Base-by-base conservation (phyloP, 2,888 invertebrate genomes). In the Parnassius apollo region DNA sequence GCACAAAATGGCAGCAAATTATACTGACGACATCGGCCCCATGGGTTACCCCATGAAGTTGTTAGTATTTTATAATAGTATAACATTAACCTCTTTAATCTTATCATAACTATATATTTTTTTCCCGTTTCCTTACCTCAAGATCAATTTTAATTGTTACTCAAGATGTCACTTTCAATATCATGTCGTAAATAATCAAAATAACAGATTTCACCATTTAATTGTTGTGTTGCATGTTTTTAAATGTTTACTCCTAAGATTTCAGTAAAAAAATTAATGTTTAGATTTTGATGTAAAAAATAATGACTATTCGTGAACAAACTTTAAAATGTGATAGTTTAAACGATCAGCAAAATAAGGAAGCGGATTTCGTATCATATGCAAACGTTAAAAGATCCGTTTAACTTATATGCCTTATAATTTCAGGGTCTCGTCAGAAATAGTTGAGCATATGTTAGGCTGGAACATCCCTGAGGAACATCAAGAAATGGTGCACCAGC, bases 381-480 rank as follows among this genome's bases (percentile, higher is more conserved):
- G 35, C 35, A 35, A 35, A 35, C 35, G 35, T 35, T 35, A 35
- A 35, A 35, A 35, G 35, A 35, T 7, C n/a, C n/a, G n/a, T 46
- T n/a, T 18, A 42, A 46, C n/a, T 52, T 4, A 12, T 45, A 42
- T 35, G 4, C 35, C 35, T 35, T 35, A 18, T 18, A 46, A 11
- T 48, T 51, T 11, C 74, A 91, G 91, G 88, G 86, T 91, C 9
- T 81, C 89, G 62, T 75, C 83, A 59, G 91, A 91, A 67, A 82
- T 90, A 9, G 81, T 85, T 53, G 87, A 90, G 46, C 88, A 91
- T 67, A 90, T 94, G 82, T 83, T 95, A 59, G 95, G 95, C 66
- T 95, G 94, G 93, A 94, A 95, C 80, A 93, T 94, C 64, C 95
- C 95, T 0, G 88, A 93, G 18, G 95, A 95, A 65, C 90, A 92